A percentile compares a stretch with the other conserved stretches of the same genome.
Evolutionary conservation across 2,888 invertebrate species (phyloP).

Genomic region (Rapana venosa): DNA sequence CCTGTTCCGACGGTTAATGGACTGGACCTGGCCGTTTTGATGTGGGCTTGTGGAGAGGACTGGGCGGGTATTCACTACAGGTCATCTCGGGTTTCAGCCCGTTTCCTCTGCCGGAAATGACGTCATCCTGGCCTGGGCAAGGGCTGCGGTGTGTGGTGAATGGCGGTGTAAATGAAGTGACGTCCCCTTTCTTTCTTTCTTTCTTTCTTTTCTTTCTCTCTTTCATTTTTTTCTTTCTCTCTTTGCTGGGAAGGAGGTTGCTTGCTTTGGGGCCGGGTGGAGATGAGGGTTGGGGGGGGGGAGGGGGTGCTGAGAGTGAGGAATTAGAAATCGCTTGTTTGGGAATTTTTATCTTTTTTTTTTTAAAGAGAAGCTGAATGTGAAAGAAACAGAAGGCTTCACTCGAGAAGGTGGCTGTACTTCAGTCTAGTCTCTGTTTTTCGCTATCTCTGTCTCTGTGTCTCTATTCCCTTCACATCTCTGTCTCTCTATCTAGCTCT

Average conservation of each 20-base stretch:
- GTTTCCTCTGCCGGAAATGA: neutral
- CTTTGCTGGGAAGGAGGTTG: neutral
- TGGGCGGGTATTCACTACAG: neutral
- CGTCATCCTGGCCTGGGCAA: constrained; percentile 2
- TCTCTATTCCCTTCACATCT: neutral
- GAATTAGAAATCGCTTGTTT: neutral
- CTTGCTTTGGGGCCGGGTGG: neutral
- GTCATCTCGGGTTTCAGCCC: neutral
- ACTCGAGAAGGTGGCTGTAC: too few species aligned
- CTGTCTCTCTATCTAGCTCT: too few species aligned
- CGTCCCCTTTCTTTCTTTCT: constrained; percentile 9
- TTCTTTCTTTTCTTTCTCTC: neutral
- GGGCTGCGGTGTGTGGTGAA: neutral
- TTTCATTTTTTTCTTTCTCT: neutral
- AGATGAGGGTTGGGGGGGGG: neutral
- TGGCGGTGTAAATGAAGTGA: constrained; percentile 15
- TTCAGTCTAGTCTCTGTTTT: neutral
- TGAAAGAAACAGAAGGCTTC: too few species aligned
- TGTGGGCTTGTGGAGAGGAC: neutral
- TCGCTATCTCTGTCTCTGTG: neutral
- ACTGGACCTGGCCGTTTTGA: neutral
- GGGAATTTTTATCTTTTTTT: too few species aligned
- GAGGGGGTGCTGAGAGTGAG: neutral
- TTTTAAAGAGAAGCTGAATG: too few species aligned
- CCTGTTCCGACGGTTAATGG: constrained; percentile 12